phyloP scores from a whole-genome alignment of 1,140 invertebrate genomes.

The Lordiphosa stackelbergi region DNA sequence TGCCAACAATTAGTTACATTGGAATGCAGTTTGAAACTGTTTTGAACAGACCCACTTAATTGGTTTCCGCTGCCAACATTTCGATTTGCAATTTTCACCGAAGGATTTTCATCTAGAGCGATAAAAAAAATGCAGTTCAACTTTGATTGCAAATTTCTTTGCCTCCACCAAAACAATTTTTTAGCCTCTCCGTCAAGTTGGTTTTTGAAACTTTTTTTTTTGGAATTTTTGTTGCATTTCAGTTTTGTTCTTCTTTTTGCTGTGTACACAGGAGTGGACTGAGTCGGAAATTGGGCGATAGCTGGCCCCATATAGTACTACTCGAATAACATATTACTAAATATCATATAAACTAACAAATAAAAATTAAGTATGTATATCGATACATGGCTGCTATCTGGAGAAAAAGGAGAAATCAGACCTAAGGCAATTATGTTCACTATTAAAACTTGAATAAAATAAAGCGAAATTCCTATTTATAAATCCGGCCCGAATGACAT shows the following conservation, averaged over 20 bases:
- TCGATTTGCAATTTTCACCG: conserved; percentile 50
- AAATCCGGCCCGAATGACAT: no score
- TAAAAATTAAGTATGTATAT: no score
- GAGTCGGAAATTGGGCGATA: neutral
- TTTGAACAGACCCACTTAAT: conserved; percentile 36
- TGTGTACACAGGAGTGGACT: conserved; percentile 12
- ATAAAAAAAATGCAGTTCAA: conserved; percentile 37
- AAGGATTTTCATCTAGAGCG: neutral
- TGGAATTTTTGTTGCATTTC: conserved; percentile 42
- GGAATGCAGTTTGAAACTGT: conserved; percentile 16
- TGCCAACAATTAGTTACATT: conserved; percentile 32
- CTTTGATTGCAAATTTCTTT: conserved; percentile 70
- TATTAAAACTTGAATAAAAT: no score
- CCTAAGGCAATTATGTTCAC: no score
- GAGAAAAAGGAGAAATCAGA: no score
- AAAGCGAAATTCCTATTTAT: no score
- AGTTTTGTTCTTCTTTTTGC: conserved; percentile 18
- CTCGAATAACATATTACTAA: no score
- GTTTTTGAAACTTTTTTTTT: conserved; percentile 20
- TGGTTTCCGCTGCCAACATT: conserved; percentile 55
- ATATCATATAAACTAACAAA: no score
- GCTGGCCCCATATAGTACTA: no score
- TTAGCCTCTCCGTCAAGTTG: conserved; percentile 14
- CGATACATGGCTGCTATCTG: no score
- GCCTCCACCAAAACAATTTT: conserved; percentile 45